Conservation (phyloP, 2,888 invertebrate genomes). For the Trachelus troglodyta region DNA sequence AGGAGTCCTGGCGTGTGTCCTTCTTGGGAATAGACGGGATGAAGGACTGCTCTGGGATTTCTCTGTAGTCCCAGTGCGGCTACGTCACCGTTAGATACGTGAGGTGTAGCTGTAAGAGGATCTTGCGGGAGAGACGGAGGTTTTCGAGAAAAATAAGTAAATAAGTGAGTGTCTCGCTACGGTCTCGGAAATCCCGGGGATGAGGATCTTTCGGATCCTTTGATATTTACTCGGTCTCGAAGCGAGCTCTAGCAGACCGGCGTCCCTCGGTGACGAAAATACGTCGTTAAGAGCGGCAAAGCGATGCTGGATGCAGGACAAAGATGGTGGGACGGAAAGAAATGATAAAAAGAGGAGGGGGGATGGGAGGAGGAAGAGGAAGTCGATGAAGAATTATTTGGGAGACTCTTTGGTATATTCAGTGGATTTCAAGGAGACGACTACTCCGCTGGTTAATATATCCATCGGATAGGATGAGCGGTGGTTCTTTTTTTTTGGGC, state of each 20-base stretch:
- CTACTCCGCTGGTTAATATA: no score
- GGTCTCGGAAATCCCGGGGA: slow-evolving; percentile 24
- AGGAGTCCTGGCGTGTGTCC: slow-evolving; percentile 25
- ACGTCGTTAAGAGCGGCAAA: neutral
- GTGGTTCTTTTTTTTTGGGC: slow-evolving; percentile 8
- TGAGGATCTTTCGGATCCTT: neutral
- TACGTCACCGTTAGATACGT: neutral
- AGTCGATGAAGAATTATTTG: neutral
- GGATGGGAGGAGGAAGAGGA: no score
- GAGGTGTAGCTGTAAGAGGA: neutral
- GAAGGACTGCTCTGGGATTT: slow-evolving; percentile 32
- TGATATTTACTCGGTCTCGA: neutral
- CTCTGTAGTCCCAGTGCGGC: slow-evolving; percentile 10
- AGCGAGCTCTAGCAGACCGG: neutral
- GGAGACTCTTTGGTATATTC: neutral
- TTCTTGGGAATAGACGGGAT: slow-evolving; percentile 21
- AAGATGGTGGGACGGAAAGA: neutral
- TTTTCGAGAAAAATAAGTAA: neutral
- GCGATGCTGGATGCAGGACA: neutral
- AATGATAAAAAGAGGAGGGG: neutral
- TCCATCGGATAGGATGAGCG: neutral
- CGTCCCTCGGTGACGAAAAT: neutral
- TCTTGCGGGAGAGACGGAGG: neutral
- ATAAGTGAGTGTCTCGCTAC: slow-evolving; percentile 3
- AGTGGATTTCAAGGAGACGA: no score